Evolutionary conservation across 2,888 invertebrate genomes (phyloP), one percentile per base, ranked within the genome.

Genomic region (Acleris sparsana): DNA sequence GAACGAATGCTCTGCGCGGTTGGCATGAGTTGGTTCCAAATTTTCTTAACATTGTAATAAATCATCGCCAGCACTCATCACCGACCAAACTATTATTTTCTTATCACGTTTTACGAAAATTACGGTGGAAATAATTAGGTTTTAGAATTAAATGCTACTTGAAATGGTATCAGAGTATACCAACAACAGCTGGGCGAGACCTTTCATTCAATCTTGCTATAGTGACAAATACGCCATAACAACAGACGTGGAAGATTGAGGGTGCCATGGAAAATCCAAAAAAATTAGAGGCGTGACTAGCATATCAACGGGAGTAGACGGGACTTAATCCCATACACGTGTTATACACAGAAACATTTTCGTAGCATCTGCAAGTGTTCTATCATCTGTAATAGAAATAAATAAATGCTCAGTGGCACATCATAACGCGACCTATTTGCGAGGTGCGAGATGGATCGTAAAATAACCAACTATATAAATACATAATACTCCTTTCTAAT

Each of bases 401-500:
- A 63, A 56, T 56, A 62, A 55, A 51, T 62, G 25, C 33, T 25
- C 18, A 51, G 51, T 43, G 25, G 56, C 56, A 49, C 22, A 62
- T 39, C 56, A 56, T 51, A 22, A 13, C 62, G 43, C 56, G 62
- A 56, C 51, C 49, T 55, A 62, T 51, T 62, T 56, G 18, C 11
- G 39, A 51, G 55, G 43, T 39, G 18, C n/a, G 52, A 55, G 33
- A 20, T 39, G 33, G 48, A 18, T 18, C 48, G 58, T 59, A 29
- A 43, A 60, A 48, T 53, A 20, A 18, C 43, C n/a, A 17, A 13
- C 43, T 51, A n/a, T n/a, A n/a, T n/a, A n/a, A n/a, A n/a, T n/a
- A 43, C 6, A 7, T 25, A 3, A 39, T 25, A 9, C 48, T 16
- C 17, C 7, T 46, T n/a, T n/a, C n/a, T n/a, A n/a, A 55, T 44